Evolutionary conservation across 2,888 invertebrate species (phyloP).

Genomic region (Slavum lentiscoides): DNA sequence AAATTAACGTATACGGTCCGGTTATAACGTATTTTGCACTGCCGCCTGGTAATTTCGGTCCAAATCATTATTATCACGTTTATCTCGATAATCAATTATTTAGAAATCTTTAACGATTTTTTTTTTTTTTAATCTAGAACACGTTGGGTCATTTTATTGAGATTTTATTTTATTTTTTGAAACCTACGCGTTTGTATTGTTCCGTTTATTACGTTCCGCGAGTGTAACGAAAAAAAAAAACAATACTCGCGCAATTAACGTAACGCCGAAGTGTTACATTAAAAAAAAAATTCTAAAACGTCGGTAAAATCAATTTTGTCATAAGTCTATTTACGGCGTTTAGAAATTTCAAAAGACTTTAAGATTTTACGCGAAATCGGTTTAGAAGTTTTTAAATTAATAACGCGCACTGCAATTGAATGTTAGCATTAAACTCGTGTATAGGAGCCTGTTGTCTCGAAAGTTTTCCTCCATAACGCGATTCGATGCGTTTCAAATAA

Average conservation of each 20-base stretch:
- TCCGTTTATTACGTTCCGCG: no score
- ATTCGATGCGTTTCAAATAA: not conserved
- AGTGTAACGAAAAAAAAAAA: no score
- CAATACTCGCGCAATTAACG: not conserved
- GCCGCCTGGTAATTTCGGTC: no score
- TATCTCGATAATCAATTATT: no score
- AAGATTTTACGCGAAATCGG: not conserved
- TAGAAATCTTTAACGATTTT: no score
- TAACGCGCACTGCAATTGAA: no score
- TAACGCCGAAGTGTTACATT: not conserved
- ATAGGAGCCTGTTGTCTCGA: not conserved
- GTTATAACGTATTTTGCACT: no score
- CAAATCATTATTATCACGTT: no score
- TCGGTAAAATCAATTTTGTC: not conserved
- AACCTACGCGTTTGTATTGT: no score
- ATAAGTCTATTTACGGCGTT: not conserved
- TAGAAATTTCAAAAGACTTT: not conserved
- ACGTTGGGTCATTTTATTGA: not conserved
- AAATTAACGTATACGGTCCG: no score
- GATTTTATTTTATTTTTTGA: not conserved
- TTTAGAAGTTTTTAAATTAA: constrained; percentile 1
- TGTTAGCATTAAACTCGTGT: not conserved
- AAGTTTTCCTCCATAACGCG: not conserved
- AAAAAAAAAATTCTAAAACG: not conserved
- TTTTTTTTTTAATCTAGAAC: no score